Evolutionary conservation across 2,797 vertebrate genomes (phyloP).

Genomic region (Heteromormyrus szaboi): DNA sequence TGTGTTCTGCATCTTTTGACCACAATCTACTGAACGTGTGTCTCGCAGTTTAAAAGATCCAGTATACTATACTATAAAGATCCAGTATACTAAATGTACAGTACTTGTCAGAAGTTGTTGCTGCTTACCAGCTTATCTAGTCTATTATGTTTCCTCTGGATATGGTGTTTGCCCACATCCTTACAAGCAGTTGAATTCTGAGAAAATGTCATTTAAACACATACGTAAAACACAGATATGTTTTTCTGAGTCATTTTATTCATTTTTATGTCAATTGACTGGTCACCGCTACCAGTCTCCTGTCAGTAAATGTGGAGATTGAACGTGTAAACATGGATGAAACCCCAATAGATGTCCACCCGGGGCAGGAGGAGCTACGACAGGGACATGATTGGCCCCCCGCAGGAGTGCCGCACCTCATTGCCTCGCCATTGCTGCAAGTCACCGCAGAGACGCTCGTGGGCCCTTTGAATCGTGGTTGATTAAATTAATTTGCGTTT

Average conservation of each 20-base stretch:
- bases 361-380: background rate
- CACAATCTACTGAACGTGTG: background rate
- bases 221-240: background rate
- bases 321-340: background rate
- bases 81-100: too few species aligned
- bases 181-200: background rate
- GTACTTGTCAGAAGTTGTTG: background rate
- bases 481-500: slow-evolving; percentile 5
- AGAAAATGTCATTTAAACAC: background rate
- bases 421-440: background rate
- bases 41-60: background rate
- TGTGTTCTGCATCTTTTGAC: background rate
- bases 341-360: background rate
- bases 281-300: background rate
- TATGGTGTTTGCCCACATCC: background rate
- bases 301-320: background rate
- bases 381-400: background rate
- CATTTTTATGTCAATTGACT: background rate
- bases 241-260: background rate
- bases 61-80: too few species aligned
- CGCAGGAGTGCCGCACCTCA: background rate
- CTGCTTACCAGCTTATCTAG: slow-evolving; percentile 1
- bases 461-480: too few species aligned
- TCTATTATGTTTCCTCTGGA: background rate
- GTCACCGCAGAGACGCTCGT: background rate